A percentile compares a stretch with the other conserved stretches of the same genome.
phyloP scores from a whole-genome alignment of 1,140 invertebrate species.

The Bombus sylvicola region DNA sequence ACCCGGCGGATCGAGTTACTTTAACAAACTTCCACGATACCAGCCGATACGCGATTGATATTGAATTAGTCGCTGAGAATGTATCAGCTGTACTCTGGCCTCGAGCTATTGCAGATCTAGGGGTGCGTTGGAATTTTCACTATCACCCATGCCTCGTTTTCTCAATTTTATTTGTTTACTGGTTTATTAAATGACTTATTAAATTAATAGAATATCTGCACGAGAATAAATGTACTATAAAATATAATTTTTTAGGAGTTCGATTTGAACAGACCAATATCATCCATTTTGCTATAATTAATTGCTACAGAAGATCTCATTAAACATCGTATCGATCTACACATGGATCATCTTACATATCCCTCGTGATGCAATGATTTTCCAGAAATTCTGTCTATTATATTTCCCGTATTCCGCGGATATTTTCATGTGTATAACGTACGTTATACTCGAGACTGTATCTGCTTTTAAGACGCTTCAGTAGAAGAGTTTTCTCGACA shows the following conservation, averaged over 20 bases:
- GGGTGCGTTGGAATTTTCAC: slow-evolving; percentile 43
- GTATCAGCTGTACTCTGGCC: slow-evolving; percentile 26
- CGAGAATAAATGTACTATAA: no score
- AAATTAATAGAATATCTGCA: no score
- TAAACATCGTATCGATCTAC: no score
- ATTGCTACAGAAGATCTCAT: no score
- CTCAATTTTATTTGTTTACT: no score
- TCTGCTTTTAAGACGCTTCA: slow-evolving; percentile 30
- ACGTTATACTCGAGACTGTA: slow-evolving; percentile 27
- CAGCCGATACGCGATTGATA: slow-evolving; percentile 58
- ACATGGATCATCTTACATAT: no score
- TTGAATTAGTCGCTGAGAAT: slow-evolving; percentile 62
- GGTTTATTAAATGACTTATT: no score
- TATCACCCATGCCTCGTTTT: no score
- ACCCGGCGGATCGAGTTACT: slow-evolving; percentile 37
- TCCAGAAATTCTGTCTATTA: not conserved
- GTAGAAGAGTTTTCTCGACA: slow-evolving; percentile 55
- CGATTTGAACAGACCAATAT: not conserved
- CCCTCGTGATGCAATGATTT: not conserved
- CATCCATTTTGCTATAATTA: not conserved
- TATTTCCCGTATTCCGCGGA: not conserved
- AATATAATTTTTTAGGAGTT: not conserved
- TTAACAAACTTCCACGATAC: slow-evolving; percentile 34
- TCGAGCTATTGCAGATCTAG: slow-evolving; percentile 43
- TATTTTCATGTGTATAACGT: not conserved